A percentile compares a stretch with the other conserved stretches of the same genome.
These are phyloP conservation scores for Sicus ferrugineus DNA, from an alignment of 2,888 invertebrate genomes.

Conservation along the genomic window DNA sequence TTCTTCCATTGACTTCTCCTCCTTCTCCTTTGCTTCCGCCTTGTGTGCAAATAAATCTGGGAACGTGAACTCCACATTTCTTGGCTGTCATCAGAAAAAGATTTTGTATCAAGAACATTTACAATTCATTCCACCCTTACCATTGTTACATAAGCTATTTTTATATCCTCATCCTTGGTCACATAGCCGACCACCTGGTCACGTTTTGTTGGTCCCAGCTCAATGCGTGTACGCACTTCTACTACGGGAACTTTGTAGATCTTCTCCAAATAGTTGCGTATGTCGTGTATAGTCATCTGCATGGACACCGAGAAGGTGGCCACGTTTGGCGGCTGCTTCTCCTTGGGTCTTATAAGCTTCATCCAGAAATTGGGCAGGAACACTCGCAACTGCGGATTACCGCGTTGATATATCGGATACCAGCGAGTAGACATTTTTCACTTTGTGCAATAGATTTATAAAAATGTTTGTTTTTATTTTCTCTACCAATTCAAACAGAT, in stretches of 20 bases:
- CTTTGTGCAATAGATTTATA: too few species aligned
- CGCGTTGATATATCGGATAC: constrained; percentile 90
- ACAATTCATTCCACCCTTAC: constrained; percentile 66
- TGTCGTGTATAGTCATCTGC: constrained; percentile 91
- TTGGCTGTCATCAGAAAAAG: constrained; percentile 70
- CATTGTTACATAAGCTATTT: constrained; percentile 80
- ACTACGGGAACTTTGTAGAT: constrained; percentile 88
- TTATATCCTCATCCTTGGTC: constrained; percentile 83
- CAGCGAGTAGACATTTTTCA: constrained; percentile 65
- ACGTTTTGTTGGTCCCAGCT: constrained; percentile 72
- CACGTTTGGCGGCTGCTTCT: constrained; percentile 77
- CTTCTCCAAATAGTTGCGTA: constrained; percentile 93
- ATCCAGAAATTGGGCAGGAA: constrained; percentile 98
- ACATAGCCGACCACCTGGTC: constrained; percentile 72
- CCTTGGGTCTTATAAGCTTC: constrained; percentile 80
- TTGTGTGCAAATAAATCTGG: constrained; percentile 75
- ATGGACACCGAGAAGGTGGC: constrained; percentile 91
- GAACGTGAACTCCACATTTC: constrained; percentile 75
- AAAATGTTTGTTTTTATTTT: too few species aligned
- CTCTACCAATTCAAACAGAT: too few species aligned
- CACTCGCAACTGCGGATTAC: constrained; percentile 92
- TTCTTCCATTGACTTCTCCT: constrained; percentile 72
- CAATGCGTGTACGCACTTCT: constrained; percentile 79
- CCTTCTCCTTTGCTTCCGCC: constrained; percentile 66
- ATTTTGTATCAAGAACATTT: not conserved